Percentiles rank a stretch among this genome's conserved stretches.
Conservation (phyloP, 2,113 vertebrate genomes). For the Phyllostomus hastatus region DNA sequence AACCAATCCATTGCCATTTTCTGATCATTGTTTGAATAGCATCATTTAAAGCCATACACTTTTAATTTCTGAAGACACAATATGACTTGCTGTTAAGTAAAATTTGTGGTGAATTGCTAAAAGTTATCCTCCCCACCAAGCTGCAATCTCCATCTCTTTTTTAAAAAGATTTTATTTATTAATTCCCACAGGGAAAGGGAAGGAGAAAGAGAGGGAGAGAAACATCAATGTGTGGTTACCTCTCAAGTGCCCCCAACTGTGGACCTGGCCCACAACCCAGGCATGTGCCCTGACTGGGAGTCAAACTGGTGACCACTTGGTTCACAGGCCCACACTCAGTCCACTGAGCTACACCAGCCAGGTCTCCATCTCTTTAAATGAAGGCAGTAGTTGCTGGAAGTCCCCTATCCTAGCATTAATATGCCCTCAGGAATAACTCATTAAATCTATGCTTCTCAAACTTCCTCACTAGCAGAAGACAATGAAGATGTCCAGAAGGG, state of each 20-base stretch:
- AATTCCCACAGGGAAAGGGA: too few species aligned
- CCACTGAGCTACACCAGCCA: too few species aligned
- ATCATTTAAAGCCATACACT: background rate
- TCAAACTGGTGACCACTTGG: too few species aligned
- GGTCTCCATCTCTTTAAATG: background rate
- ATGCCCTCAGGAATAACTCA: background rate
- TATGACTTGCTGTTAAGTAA: background rate
- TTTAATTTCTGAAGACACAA: background rate
- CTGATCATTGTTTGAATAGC: background rate
- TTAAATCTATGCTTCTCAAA: background rate
- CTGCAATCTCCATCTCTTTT: background rate
- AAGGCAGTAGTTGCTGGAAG: background rate
- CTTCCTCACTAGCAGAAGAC: background rate
- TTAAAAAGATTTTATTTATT: too few species aligned
- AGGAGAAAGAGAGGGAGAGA: too few species aligned
- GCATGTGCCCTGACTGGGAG: too few species aligned
- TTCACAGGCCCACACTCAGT: too few species aligned
- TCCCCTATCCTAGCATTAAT: background rate
- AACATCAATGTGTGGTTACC: too few species aligned
- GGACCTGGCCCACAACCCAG: too few species aligned
- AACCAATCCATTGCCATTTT: background rate
- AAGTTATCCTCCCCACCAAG: background rate
- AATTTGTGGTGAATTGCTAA: background rate
- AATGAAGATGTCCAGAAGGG: background rate
- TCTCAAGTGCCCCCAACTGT: too few species aligned